Conservation (phyloP, 2,888 invertebrate genomes). For the Brenthis hecate region DNA sequence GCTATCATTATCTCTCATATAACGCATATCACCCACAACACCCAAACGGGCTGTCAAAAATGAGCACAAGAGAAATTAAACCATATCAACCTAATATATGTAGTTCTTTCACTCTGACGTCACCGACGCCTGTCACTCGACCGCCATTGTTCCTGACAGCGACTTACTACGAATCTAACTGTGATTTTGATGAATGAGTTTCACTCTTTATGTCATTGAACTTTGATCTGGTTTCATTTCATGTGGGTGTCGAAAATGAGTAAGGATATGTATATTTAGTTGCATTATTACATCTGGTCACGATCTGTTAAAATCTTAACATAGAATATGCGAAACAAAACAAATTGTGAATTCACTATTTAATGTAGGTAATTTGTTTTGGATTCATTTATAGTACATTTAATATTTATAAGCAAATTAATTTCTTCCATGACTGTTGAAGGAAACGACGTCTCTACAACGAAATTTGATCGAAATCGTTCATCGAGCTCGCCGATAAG, state of each 20-base stretch:
- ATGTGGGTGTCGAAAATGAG: slow-evolving; percentile 66
- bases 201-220: slow-evolving; percentile 74
- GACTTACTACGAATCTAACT: slow-evolving; percentile 67
- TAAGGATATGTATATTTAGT: slow-evolving; percentile 46
- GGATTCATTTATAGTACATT: too few species aligned
- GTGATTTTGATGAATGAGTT: slow-evolving; percentile 71
- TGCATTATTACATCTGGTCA: slow-evolving; percentile 39
- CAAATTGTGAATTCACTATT: neutral
- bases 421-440: too few species aligned
- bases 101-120: slow-evolving; percentile 58
- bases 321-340: slow-evolving; percentile 8
- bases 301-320: slow-evolving; percentile 10
- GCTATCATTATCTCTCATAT: slow-evolving; percentile 59
- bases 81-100: slow-evolving; percentile 46
- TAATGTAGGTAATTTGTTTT: too few species aligned
- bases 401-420: too few species aligned
- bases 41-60: slow-evolving; percentile 39
- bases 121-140: slow-evolving; percentile 59
- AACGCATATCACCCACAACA: slow-evolving; percentile 46
- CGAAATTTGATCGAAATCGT: too few species aligned
- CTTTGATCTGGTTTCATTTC: slow-evolving; percentile 69
- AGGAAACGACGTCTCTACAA: too few species aligned
- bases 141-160: slow-evolving; percentile 61
- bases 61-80: slow-evolving; percentile 43
- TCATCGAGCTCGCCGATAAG: too few species aligned